These are phyloP conservation scores for Acanthurus tractus DNA, from an alignment of 2,797 vertebrate species.

Conservation along the genomic window DNA sequence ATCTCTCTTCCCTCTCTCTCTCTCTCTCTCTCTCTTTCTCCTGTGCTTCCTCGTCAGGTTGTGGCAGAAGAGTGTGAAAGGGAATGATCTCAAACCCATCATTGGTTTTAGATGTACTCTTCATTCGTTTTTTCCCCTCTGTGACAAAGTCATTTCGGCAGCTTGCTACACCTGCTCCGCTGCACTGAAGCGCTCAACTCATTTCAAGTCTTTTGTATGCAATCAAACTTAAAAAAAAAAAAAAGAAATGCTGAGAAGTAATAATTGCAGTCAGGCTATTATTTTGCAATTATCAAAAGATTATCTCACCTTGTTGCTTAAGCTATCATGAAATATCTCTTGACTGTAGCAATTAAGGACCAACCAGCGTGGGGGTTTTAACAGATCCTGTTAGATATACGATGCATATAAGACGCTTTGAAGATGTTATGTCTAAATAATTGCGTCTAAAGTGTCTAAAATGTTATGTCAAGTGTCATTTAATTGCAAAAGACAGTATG, in stretches of 20 bases:
- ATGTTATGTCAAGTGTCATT: background rate
- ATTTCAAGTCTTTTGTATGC: constrained; percentile 60
- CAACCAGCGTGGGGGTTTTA: background rate
- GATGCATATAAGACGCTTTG: background rate
- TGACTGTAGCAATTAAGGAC: constrained; percentile 20
- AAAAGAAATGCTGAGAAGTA: constrained; percentile 38
- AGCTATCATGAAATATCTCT: constrained; percentile 28
- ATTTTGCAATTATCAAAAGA: constrained; percentile 54
- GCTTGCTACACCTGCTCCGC: constrained; percentile 70
- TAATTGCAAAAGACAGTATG: background rate
- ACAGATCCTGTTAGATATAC: constrained; percentile 9
- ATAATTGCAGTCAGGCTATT: constrained; percentile 55
- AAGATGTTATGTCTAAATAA: background rate
- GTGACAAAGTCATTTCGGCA: constrained; percentile 76
- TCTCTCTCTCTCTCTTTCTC: constrained; percentile 43
- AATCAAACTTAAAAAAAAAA: constrained; percentile 25
- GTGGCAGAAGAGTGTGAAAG: constrained; percentile 79
- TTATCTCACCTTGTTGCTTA: constrained; percentile 46
- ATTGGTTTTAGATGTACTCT: constrained; percentile 81
- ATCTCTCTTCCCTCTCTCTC: constrained; percentile 42
- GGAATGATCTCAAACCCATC: constrained; percentile 83
- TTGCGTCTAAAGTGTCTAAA: too few species aligned
- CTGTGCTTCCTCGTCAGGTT: constrained; percentile 71
- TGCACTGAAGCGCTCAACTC: constrained; percentile 53
- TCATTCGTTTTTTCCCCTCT: constrained; percentile 71